These are phyloP conservation scores for Schrankia costaestrigalis DNA, from an alignment of 2,888 invertebrate genomes.

Conservation along the genomic window DNA sequence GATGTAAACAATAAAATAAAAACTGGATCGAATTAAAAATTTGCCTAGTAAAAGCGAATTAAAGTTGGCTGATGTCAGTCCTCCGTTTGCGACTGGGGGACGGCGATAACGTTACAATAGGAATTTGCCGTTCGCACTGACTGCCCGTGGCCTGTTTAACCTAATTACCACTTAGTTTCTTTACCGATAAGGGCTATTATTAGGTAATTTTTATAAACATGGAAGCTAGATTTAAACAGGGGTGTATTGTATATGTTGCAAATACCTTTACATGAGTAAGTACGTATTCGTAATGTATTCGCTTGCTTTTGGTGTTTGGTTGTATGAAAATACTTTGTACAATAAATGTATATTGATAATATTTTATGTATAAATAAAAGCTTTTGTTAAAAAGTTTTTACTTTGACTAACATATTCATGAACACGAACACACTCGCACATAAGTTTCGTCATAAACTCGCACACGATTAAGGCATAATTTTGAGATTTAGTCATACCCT, in stretches of 20 bases:
- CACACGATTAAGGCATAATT: too few relatives aligned
- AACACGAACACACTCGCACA: too few relatives aligned
- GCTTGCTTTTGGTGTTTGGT: too few relatives aligned
- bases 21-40: conserved; percentile 65
- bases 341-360: too few relatives aligned
- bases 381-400: too few relatives aligned
- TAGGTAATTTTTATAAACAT: conserved; percentile 40
- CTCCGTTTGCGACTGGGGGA: conserved; percentile 54
- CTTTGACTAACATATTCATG: too few relatives aligned
- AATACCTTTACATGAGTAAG: conserved; percentile 8
- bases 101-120: conserved; percentile 72
- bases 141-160: conserved; percentile 53
- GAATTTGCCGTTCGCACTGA: conserved; percentile 64
- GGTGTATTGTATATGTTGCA: conserved; percentile 23
- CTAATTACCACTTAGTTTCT: conserved; percentile 59
- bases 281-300: conserved; percentile 2
- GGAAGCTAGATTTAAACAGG: conserved; percentile 14
- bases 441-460: too few relatives aligned
- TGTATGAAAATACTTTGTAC: too few relatives aligned
- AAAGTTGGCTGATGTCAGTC: conserved; percentile 60
- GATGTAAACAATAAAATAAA: conserved; percentile 27
- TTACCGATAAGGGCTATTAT: conserved; percentile 48
- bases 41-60: conserved; percentile 65
- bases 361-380: too few relatives aligned
- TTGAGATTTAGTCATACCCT: too few relatives aligned